Evolutionary conservation across 2,797 vertebrate species (phyloP).

Genomic region (Lates japonicus): DNA sequence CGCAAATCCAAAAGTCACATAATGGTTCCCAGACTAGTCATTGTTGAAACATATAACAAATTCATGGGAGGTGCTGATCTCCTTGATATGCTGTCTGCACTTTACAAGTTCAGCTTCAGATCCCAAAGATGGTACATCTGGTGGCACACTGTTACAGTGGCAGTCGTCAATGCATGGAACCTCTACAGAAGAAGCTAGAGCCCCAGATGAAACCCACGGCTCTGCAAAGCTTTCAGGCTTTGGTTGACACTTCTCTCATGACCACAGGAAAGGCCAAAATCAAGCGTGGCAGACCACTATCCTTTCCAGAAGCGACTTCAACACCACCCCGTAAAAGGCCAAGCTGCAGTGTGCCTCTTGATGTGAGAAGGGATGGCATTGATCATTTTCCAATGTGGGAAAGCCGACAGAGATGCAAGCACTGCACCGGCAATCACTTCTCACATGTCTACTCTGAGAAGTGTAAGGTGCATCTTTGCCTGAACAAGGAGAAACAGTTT

Average conservation of each 20-base stretch:
- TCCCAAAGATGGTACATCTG: constrained; percentile 51
- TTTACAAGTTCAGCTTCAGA: constrained; percentile 51
- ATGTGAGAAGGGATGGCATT: constrained; percentile 54
- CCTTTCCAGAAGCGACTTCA: constrained; percentile 13
- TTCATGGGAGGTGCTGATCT: too few species aligned
- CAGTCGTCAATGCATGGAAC: constrained; percentile 13
- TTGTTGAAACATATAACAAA: constrained; percentile 34
- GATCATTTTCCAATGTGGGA: constrained; percentile 44
- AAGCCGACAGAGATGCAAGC: constrained; percentile 48
- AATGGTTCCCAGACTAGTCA: constrained; percentile 51
- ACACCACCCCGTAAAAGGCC: constrained; percentile 6
- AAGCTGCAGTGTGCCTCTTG: constrained; percentile 1
- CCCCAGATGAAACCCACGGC: neutral
- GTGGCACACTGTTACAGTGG: constrained; percentile 57
- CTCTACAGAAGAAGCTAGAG: constrained; percentile 56
- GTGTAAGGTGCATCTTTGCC: constrained; percentile 37
- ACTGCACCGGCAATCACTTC: constrained; percentile 30
- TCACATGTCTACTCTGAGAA: neutral
- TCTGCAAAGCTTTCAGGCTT: too few species aligned
- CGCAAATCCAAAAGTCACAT: too few species aligned
- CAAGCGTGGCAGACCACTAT: constrained; percentile 40
- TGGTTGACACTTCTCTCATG: too few species aligned
- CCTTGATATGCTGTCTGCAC: constrained; percentile 24
- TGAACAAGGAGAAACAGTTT: constrained; percentile 55
- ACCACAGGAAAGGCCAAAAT: constrained; percentile 33